Percentiles rank a stretch among this genome's conserved stretches.
These are phyloP conservation scores for Gavia stellata DNA, from an alignment of 2,113 vertebrate genomes.

Conservation along the genomic window DNA sequence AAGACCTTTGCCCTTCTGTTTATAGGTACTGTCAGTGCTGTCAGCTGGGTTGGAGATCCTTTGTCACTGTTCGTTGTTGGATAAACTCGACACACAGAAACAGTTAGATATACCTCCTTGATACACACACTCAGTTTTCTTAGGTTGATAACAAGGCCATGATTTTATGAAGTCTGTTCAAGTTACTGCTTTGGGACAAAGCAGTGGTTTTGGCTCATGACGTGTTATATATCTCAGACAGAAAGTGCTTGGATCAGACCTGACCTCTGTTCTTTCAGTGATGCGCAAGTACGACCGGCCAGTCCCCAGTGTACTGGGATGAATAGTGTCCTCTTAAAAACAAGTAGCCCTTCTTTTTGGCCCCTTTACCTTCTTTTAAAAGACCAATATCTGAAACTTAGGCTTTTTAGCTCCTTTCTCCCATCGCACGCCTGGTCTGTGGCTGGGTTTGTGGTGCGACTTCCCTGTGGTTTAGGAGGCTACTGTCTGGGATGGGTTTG, in stretches of 20 bases:
- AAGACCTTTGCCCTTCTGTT: conserved; percentile 15
- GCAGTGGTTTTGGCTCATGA: not conserved
- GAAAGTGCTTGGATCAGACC: not conserved
- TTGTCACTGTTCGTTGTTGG: not conserved
- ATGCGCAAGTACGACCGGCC: not conserved
- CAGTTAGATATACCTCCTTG: not conserved
- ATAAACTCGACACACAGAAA: not conserved
- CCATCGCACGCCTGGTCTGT: accelerated
- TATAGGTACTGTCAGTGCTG: not conserved
- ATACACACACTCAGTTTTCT: not conserved
- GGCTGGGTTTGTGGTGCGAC: not conserved
- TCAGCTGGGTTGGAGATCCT: not conserved
- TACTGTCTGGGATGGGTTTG: not conserved
- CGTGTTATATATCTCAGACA: not conserved
- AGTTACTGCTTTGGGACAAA: not conserved
- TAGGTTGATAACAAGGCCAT: not conserved
- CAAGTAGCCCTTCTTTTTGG: not conserved
- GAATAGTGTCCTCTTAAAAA: not conserved
- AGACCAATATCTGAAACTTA: not conserved
- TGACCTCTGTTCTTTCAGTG: not conserved
- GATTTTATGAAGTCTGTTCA: not conserved
- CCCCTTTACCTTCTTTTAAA: not conserved
- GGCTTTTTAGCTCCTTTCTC: not conserved
- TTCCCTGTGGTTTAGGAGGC: not conserved
- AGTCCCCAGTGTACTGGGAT: not conserved